Conservation (phyloP, 2,797 vertebrate species). For the Gallinago nigripennis region DNA sequence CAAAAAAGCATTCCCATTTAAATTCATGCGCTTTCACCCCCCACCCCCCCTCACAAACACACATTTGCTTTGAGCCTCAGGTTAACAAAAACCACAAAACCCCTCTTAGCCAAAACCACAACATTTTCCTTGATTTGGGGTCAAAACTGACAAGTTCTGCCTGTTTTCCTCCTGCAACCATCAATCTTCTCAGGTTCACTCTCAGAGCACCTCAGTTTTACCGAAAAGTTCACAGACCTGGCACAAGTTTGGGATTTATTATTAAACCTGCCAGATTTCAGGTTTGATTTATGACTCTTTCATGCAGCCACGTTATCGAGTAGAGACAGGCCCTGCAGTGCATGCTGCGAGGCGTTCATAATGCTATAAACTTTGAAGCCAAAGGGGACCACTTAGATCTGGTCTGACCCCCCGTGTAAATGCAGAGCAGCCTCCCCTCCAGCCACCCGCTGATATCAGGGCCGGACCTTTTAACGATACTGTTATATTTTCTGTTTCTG, state of each 20-base stretch:
- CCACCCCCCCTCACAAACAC: background rate
- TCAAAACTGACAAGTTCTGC: constrained; percentile 68
- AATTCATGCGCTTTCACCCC: background rate
- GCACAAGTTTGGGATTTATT: constrained; percentile 60
- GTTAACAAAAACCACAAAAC: constrained; percentile 62
- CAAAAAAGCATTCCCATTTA: constrained; percentile 55
- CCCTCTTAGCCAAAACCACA: constrained; percentile 64
- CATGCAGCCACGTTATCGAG: background rate
- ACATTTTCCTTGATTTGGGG: constrained; percentile 65
- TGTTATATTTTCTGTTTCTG: background rate
- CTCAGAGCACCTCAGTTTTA: constrained; percentile 32
- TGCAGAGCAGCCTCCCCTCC: background rate
- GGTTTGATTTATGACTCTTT: constrained; percentile 60
- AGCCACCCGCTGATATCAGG: background rate
- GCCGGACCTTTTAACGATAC: background rate
- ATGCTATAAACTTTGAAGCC: background rate
- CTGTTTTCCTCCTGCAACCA: constrained; percentile 50
- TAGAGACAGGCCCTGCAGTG: constrained; percentile 54
- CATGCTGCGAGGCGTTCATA: constrained; percentile 3
- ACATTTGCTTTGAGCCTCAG: constrained; percentile 53
- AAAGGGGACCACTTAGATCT: constrained; percentile 25
- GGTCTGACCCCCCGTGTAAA: background rate
- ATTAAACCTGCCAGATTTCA: constrained; percentile 65
- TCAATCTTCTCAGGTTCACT: constrained; percentile 53
- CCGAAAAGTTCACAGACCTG: constrained; percentile 54